Conservation (phyloP, 2,113 vertebrate species). For the Lontra canadensis region DNA sequence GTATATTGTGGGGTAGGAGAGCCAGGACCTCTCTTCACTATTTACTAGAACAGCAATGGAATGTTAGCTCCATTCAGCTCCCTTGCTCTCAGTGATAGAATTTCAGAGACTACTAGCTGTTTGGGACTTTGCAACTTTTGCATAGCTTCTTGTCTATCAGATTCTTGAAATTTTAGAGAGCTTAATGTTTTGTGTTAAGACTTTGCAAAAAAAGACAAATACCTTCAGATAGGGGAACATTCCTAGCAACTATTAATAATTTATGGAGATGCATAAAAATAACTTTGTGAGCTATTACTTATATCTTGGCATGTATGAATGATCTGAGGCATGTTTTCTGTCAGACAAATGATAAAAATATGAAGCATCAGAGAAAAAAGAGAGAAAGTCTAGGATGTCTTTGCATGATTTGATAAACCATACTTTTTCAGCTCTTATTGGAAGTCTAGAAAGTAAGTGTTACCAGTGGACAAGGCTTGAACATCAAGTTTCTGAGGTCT, state of each 20-base stretch:
- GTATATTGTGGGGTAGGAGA: too few species aligned
- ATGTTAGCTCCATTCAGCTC: neutral
- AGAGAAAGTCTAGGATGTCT: neutral
- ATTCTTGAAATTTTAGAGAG: neutral
- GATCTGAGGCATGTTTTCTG: neutral
- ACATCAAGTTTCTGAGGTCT: neutral
- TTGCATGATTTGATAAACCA: neutral
- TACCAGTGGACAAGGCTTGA: neutral
- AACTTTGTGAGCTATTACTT: neutral
- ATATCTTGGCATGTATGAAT: neutral
- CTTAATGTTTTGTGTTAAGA: neutral
- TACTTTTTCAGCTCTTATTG: neutral
- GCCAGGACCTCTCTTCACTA: neutral
- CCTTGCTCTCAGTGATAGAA: neutral
- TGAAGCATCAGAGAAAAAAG: neutral
- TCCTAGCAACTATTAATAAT: neutral
- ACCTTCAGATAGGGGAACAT: neutral
- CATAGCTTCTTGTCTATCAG: neutral
- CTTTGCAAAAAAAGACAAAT: neutral
- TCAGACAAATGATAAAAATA: neutral
- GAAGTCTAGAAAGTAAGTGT: neutral
- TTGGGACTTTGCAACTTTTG: neutral
- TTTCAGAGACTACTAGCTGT: neutral
- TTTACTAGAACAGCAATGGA: neutral
- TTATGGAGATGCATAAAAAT: neutral